Conservation (phyloP, 2,113 vertebrate species). For the Cisticola juncidis region DNA sequence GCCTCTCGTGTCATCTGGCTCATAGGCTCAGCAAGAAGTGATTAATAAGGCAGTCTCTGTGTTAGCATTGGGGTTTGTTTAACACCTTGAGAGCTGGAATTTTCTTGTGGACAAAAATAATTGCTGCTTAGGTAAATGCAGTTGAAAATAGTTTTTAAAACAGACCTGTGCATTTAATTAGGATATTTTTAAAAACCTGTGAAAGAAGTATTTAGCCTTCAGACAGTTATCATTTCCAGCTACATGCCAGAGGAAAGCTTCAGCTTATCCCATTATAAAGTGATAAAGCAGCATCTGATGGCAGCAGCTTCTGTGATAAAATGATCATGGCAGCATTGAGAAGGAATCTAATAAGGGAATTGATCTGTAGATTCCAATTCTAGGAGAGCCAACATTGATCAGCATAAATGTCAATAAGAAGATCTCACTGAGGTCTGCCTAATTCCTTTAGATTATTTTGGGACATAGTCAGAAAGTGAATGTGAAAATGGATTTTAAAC, state of each 20-base stretch:
- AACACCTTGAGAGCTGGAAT: background rate
- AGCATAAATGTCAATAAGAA: conserved; percentile 77
- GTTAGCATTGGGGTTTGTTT: background rate
- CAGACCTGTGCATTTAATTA: background rate
- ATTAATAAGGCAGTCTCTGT: background rate
- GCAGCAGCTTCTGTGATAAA: conserved; percentile 73
- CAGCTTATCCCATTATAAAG: conserved; percentile 67
- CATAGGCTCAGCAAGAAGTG: background rate
- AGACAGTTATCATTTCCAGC: conserved; percentile 50
- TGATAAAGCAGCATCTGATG: conserved; percentile 76
- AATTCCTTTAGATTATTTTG: conserved; percentile 74
- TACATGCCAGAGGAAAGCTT: conserved; percentile 57
- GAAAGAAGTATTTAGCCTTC: conserved; percentile 37
- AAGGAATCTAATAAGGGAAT: conserved; percentile 80
- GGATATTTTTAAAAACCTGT: conserved; percentile 10
- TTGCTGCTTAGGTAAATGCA: background rate
- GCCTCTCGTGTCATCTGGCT: background rate
- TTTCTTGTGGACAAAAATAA: background rate
- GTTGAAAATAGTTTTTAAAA: background rate
- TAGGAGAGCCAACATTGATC: conserved; percentile 77
- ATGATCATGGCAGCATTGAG: conserved; percentile 74
- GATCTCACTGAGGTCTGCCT: conserved; percentile 63
- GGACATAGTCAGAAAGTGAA: conserved; percentile 62
- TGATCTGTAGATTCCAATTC: conserved; percentile 80
- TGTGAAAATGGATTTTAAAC: conserved; percentile 64